Evolutionary conservation across 2,797 vertebrate species (phyloP).

Genomic region (Chromis chromis): DNA sequence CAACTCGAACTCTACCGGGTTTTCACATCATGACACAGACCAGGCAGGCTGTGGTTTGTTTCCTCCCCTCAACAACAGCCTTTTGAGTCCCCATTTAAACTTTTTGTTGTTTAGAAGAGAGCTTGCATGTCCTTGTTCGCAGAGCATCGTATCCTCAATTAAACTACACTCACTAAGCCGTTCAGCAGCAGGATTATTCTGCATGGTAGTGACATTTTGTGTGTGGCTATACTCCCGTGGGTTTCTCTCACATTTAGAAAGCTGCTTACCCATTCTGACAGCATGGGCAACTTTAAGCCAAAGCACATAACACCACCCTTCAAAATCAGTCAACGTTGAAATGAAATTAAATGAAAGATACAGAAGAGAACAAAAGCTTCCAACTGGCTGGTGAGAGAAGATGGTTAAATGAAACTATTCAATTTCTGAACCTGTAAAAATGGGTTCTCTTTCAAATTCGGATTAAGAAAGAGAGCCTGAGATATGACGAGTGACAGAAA

Average conservation of each 20-base stretch:
- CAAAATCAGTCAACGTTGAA: conserved; percentile 72
- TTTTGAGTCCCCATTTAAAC: conserved; percentile 36
- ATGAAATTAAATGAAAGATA: conserved; percentile 74
- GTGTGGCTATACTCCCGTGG: conserved; percentile 65
- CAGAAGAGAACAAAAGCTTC: conserved; percentile 66
- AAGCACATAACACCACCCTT: conserved; percentile 64
- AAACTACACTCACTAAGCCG: conserved; percentile 60
- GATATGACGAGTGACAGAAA: background rate
- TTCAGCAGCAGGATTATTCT: conserved; percentile 64
- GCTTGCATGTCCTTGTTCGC: conserved; percentile 38
- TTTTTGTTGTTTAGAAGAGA: conserved; percentile 30
- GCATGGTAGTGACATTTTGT: conserved; percentile 64
- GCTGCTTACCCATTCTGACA: conserved; percentile 75
- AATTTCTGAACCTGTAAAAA: conserved; percentile 30
- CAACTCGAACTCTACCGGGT: conserved; percentile 31
- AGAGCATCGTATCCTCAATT: conserved; percentile 64
- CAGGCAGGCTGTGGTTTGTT: conserved; percentile 26
- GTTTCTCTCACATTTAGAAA: conserved; percentile 69
- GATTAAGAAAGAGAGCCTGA: conserved; percentile 20
- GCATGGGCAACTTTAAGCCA: conserved; percentile 62
- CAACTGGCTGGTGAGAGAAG: conserved; percentile 42
- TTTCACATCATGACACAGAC: conserved; percentile 23
- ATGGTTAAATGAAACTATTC: conserved; percentile 33
- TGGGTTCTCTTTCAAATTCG: conserved; percentile 20
- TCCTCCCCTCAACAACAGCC: conserved; percentile 6